Base-by-base conservation (phyloP, 2,888 invertebrate genomes). In the Epistrophe eligans region DNA sequence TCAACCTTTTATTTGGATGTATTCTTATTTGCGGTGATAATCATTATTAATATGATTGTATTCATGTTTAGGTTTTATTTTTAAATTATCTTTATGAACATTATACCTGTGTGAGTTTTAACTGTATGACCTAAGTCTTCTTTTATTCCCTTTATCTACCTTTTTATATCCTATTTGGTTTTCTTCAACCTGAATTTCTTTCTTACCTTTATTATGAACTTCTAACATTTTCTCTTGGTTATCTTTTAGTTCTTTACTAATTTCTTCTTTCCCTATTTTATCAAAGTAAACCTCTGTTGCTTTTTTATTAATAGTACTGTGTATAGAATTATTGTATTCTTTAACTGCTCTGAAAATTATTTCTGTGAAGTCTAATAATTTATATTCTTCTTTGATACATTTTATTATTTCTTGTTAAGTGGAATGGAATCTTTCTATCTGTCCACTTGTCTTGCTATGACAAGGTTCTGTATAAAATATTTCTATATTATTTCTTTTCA, bases 391-490 rank as follows among this genome's bases (percentile, higher is more conserved):
- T 57, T 58, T 57, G 24, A 77, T 40, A 45, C 71, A 72, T 43
- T 38, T 52, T 19, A 28, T 52, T 43, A 79, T 64, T 38, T 79
- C 64, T n/a, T 64, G 64, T 40, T 60, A 32, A 10, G 66, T 80
- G 9, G 38, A 48, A 40, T 81, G 70, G 11, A 60, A 66, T 60
- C 74, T 10, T 70, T 81, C 81, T 24, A 76, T 58, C 28, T 80
- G 80, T 17, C 74, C 62, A 45, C 76, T 81, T 32, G 73, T 60
- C n/a, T 60, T 77, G 28, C 77, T 82, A 17, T 71, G 64, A 71
- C n/a, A 57, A 48, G 40, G 24, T n/a, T 40, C 43, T 64, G 52
- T 57, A 40, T 74, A 74, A n/a, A 80, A 24, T 67, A 45, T 77
- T 66, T 66, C n/a, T 77, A 19, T 57, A 52, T 70, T 70, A n/a